Evolutionary conservation across 2,888 invertebrate species (phyloP), one percentile per base, ranked within the genome.

Genomic region (Plemyria rubiginata): DNA sequence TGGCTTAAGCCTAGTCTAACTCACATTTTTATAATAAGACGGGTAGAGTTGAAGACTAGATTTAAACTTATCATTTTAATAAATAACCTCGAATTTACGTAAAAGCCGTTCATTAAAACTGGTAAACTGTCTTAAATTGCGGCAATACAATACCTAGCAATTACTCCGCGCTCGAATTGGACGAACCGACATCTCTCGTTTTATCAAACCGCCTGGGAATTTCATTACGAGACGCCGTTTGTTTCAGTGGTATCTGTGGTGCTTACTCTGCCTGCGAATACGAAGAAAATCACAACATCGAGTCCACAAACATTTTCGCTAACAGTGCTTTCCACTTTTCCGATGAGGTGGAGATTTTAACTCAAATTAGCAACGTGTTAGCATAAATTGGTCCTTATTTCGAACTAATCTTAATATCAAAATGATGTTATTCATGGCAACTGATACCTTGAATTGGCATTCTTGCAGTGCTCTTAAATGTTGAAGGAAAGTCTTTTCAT

Each of bases 181-280:
- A 60, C 54, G 41, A 46, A 56, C 66, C 60, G 51, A 62, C 65
- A 60, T 69, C 71, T 66, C 69, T 56, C 71, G 73, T 72, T 80
- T 82, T 79, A 82, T 82, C 72, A 82, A 78, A 78, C 72, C 72
- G 73, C 75, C 70, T 64, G 70, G 75, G 81, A 83, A 83, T 84
- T 83, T 83, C 77, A 84, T 83, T 82, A 81, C 74, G 71, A 77
- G 73, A 68, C 69, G 59, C 70, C 72, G 76, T 81, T 82, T 80
- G 73, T 78, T 79, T 73, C 70, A 68, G 68, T 46, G 49, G 54
- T 64, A 48, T 62, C 52, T 60, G 63, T 56, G 60, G 49, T 60
- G 60, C 59, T 56, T 52, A 60, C 55, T 54, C 60, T 22, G 49
- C 36, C 22, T 38, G 36, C 29, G 8, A 49, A 36, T 45, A 13